Percentiles rank a stretch among this genome's conserved stretches.
phyloP scores from a whole-genome alignment of 53 echinoderm and acorn worm genomes.

The Holothuria leucospilota region DNA sequence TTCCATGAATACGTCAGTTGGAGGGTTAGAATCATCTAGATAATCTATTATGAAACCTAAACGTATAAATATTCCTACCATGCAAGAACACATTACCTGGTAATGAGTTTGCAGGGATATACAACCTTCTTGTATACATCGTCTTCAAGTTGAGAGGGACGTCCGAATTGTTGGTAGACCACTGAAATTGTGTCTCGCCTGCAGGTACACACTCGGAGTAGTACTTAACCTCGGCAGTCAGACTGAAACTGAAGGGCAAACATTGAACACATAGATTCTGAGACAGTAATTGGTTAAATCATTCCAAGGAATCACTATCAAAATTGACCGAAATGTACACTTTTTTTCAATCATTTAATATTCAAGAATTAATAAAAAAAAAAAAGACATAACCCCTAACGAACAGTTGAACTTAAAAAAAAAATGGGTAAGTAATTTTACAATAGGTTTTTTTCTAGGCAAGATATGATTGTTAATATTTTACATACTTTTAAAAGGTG shows the following conservation, averaged over 20 bases:
- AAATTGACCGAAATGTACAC: background rate
- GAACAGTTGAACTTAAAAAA: no score
- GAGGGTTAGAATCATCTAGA: no score
- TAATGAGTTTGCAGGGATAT: slow-evolving; percentile 65
- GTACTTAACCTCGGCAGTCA: slow-evolving; percentile 76
- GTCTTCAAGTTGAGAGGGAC: slow-evolving; percentile 87
- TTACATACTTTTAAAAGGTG: no score
- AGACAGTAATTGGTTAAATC: background rate
- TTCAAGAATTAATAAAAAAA: no score
- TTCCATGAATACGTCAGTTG: no score
- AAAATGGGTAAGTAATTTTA: no score
- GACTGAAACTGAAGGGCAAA: slow-evolving; percentile 67
- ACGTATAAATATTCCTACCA: no score
- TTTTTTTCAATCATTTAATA: background rate
- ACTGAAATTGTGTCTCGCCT: slow-evolving; percentile 78
- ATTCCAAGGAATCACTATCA: background rate
- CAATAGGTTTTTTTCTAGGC: no score
- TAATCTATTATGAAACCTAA: no score
- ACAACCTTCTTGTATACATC: slow-evolving; percentile 69
- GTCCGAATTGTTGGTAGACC: slow-evolving; percentile 75
- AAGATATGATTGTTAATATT: no score
- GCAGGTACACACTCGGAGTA: slow-evolving; percentile 89
- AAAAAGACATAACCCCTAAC: background rate
- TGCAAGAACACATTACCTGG: slow-evolving; percentile 59
- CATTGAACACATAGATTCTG: background rate